A percentile compares a stretch with the other conserved stretches of the same genome.
Conservation (phyloP, 2,888 invertebrate species). For the Drosophila prolongata region DNA sequence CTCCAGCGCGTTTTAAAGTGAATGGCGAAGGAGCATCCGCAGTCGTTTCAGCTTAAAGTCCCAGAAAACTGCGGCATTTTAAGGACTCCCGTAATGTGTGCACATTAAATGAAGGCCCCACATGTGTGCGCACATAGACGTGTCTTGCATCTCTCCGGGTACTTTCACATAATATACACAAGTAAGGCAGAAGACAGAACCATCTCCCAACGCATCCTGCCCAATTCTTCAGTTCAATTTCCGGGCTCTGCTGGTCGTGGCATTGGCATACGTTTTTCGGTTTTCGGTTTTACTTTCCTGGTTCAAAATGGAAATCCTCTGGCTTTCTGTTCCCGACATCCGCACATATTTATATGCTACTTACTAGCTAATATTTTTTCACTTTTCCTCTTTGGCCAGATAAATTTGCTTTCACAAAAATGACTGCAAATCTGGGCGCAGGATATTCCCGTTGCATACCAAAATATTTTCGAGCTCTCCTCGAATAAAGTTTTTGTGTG, state of each 20-base stretch:
- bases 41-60: slow-evolving; percentile 34
- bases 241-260: slow-evolving; percentile 1
- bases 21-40: slow-evolving; percentile 35
- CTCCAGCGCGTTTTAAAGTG: slow-evolving; percentile 5
- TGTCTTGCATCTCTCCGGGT: slow-evolving; percentile 19
- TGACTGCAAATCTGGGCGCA: slow-evolving; percentile 29
- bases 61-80: slow-evolving; percentile 36
- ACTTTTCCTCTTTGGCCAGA: slow-evolving; percentile 27
- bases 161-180: not conserved
- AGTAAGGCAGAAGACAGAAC: not conserved
- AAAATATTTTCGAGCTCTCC: slow-evolving; percentile 4
- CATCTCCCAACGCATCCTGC: slow-evolving; percentile 14
- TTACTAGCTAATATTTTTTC: slow-evolving; percentile 40
- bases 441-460: slow-evolving; percentile 32
- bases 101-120: slow-evolving; percentile 22
- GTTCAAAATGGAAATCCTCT: slow-evolving; percentile 33
- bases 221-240: slow-evolving; percentile 7
- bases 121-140: slow-evolving; percentile 12
- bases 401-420: slow-evolving; percentile 37
- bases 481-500: slow-evolving; percentile 16
- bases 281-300: slow-evolving; percentile 15
- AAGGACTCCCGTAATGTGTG: slow-evolving; percentile 38
- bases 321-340: slow-evolving; percentile 15
- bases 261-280: slow-evolving; percentile 20
- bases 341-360: slow-evolving; percentile 45